phyloP scores from a whole-genome alignment of 2,797 vertebrate genomes.

The Parotocinclus haroldoi region DNA sequence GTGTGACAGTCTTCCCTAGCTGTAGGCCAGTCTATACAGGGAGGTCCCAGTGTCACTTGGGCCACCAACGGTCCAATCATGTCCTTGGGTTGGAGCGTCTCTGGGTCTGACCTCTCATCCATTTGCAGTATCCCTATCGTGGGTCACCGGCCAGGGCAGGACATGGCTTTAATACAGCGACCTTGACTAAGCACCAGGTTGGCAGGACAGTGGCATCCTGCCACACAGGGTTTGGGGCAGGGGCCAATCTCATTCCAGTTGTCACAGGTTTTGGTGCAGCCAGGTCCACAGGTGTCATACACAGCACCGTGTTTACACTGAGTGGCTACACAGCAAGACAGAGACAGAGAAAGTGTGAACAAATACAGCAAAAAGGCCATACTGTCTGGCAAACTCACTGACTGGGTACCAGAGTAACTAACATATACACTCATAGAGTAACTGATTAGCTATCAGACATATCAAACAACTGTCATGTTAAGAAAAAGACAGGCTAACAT shows the following conservation, averaged over 20 bases:
- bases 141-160: conserved; percentile 92
- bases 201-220: conserved; percentile 94
- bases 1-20: no score
- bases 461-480: no score
- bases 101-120: neutral
- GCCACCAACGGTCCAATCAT: neutral
- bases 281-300: conserved; percentile 91
- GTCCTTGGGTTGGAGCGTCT: neutral
- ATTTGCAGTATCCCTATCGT: conserved; percentile 37
- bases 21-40: neutral
- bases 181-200: conserved; percentile 89
- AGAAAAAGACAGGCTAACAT: no score
- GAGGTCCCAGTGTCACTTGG: neutral
- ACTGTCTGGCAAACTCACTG: no score
- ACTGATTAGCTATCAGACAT: no score
- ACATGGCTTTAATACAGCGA: conserved; percentile 89
- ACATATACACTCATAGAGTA: no score
- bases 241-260: conserved; percentile 98
- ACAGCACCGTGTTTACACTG: conserved; percentile 92
- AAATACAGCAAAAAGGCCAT: neutral
- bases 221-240: conserved; percentile 85
- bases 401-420: no score
- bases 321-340: conserved; percentile 71
- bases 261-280: conserved; percentile 92
- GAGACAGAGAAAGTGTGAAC: neutral